phyloP scores from a whole-genome alignment of 2,888 invertebrate species.

The Onthophagus sagittarius region DNA sequence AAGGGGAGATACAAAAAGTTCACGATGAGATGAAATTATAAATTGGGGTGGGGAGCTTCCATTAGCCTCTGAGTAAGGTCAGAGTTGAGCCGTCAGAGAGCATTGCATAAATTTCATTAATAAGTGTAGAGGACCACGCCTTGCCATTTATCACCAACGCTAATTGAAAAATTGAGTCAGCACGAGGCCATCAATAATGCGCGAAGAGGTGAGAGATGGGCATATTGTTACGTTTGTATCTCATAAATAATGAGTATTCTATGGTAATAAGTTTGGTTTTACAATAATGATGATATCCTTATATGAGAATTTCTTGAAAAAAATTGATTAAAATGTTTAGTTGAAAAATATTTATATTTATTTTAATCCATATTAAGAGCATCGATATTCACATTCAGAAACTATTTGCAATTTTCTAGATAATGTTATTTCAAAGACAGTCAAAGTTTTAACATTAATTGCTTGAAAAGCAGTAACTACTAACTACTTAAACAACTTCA shows the following conservation, averaged over 20 bases:
- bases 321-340: too few relatives aligned
- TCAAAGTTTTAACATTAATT: too few relatives aligned
- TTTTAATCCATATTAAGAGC: too few relatives aligned
- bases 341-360: too few relatives aligned
- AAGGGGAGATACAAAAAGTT: background rate
- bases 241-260: background rate
- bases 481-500: too few relatives aligned
- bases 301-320: background rate
- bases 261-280: background rate
- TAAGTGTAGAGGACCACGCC: background rate
- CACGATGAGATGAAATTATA: background rate
- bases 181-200: background rate
- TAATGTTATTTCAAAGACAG: too few relatives aligned
- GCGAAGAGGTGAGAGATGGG: background rate
- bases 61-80: background rate
- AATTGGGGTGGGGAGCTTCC: background rate
- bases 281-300: background rate
- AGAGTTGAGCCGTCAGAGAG: background rate
- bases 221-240: background rate
- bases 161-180: background rate
- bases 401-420: too few relatives aligned
- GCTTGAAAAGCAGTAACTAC: too few relatives aligned
- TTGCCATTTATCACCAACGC: background rate
- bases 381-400: too few relatives aligned
- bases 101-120: background rate